A percentile compares a stretch with the other conserved stretches of the same genome.
These are phyloP conservation scores for Dolomedes plantarius DNA, from an alignment of 2,888 invertebrate genomes.

Conservation along the genomic window DNA sequence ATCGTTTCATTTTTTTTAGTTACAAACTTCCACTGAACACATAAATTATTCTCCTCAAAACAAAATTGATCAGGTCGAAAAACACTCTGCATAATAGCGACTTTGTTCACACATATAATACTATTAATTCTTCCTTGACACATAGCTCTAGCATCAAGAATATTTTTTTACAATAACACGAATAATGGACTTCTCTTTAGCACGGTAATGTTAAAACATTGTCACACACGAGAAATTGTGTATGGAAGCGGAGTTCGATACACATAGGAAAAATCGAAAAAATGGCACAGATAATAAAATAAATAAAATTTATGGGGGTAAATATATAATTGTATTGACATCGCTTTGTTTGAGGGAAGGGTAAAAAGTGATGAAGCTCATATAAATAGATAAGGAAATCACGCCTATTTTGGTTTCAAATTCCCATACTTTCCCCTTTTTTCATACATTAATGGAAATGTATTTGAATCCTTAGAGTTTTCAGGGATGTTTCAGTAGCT, in stretches of 20 bases:
- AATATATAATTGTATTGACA: constrained; percentile 5
- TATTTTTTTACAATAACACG: neutral
- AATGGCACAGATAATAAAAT: constrained; percentile 2
- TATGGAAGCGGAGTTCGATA: neutral
- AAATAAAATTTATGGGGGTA: constrained; percentile 7
- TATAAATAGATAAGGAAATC: too few species aligned
- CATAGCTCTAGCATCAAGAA: constrained; percentile 3
- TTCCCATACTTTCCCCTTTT: too few species aligned
- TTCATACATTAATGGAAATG: too few species aligned
- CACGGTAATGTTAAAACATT: constrained; percentile 1
- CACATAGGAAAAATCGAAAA: neutral
- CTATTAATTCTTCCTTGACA: constrained; percentile 38
- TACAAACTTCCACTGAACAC: constrained; percentile 32
- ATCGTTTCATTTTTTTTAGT: constrained; percentile 15
- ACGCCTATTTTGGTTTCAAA: neutral
- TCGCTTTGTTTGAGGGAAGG: neutral
- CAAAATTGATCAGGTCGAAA: constrained; percentile 29
- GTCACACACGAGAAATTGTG: neutral
- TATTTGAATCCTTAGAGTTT: too few species aligned
- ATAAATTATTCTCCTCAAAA: constrained; percentile 29
- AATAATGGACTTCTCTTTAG: neutral
- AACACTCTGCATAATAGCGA: constrained; percentile 18
- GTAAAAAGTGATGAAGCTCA: neutral
- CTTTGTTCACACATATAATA: constrained; percentile 70
- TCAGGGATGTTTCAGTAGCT: too few species aligned